Evolutionary conservation across 2,113 vertebrate species (phyloP).

Genomic region (Guaruba guarouba): DNA sequence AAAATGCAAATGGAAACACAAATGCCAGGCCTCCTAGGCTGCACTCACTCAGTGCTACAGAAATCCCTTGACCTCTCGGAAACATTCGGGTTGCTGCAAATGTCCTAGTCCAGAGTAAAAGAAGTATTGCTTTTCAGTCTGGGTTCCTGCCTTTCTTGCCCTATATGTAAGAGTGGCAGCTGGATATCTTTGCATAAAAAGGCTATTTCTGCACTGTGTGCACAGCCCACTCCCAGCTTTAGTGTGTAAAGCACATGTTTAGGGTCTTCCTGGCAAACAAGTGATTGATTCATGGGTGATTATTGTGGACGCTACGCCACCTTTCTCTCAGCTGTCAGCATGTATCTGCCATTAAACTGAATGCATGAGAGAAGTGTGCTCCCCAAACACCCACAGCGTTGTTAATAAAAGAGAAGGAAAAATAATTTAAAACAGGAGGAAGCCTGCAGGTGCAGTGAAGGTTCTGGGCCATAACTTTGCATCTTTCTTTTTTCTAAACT

Average conservation of each 20-base stretch:
- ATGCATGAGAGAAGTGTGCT: not conserved
- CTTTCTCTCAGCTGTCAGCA: not conserved
- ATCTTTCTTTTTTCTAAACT: not conserved
- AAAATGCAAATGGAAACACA: not conserved
- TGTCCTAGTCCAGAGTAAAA: not conserved
- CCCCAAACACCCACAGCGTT: not conserved
- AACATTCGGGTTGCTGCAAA: not conserved
- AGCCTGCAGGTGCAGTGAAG: not conserved
- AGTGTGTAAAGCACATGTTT: not conserved
- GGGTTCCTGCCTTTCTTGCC: not conserved
- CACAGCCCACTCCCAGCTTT: not conserved
- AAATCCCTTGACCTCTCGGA: constrained; percentile 17
- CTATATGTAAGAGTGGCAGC: not conserved
- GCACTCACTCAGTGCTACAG: not conserved
- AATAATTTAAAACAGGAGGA: not conserved
- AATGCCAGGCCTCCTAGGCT: constrained; percentile 33
- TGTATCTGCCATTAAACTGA: not conserved
- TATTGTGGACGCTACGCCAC: not conserved
- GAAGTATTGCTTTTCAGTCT: not conserved
- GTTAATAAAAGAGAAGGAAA: constrained; percentile 11
- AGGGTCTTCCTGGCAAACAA: not conserved
- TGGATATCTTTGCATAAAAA: not conserved
- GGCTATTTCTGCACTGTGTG: not conserved
- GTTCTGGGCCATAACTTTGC: not conserved
- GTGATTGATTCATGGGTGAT: not conserved